Evolutionary conservation across 1,140 invertebrate genomes (phyloP).

Genomic region (Lepidurus packardi): DNA sequence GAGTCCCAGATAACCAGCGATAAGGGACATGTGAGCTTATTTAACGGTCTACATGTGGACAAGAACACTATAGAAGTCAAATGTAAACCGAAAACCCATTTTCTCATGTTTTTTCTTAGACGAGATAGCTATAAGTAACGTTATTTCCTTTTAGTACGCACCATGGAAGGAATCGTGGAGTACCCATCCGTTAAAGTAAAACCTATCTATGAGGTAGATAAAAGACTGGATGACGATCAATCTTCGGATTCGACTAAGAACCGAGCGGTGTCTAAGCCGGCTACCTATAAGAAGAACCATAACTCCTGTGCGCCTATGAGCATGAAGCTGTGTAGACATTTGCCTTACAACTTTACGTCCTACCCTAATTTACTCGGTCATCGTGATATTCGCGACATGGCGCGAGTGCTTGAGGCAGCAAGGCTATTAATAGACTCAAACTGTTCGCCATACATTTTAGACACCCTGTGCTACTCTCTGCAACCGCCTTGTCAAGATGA

Average conservation of each 20-base stretch:
- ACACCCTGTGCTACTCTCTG: conserved; percentile 76
- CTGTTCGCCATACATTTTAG: conserved; percentile 74
- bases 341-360: conserved; percentile 71
- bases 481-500: conserved; percentile 63
- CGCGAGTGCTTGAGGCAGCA: conserved; percentile 71
- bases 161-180: background rate
- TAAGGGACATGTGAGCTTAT: background rate
- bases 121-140: background rate
- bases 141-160: background rate
- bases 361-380: conserved; percentile 73
- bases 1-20: background rate
- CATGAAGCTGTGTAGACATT: conserved; percentile 60
- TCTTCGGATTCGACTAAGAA: background rate
- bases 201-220: conserved; percentile 49
- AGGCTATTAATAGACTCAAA: conserved; percentile 79
- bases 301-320: conserved; percentile 55
- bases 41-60: background rate
- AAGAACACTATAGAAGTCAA: conserved; percentile 33
- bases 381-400: conserved; percentile 57
- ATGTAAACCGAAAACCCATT: conserved; percentile 34
- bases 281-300: background rate
- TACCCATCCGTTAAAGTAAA: conserved; percentile 44
- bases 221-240: conserved; percentile 9
- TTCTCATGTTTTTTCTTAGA: background rate
- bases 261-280: background rate